Evolutionary conservation across 1,140 invertebrate genomes (phyloP), one percentile per base, ranked within the genome.

Genomic region (Chrysomallon squamiferum): DNA sequence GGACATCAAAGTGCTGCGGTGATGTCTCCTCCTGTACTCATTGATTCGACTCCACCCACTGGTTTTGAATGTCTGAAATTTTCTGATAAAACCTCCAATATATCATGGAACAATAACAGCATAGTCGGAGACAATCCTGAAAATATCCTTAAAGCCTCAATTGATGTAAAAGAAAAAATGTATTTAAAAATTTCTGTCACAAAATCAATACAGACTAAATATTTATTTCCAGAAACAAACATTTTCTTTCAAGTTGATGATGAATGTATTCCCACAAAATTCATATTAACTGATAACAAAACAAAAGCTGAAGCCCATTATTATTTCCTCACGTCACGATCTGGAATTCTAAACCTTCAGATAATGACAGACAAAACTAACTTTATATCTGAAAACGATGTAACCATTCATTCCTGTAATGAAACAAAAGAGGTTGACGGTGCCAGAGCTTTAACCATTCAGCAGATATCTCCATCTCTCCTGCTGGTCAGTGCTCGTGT

Each of bases 1-100:
- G 73, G 73, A 27, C 45, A 61, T 43, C 59, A 59, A 6, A 72
- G 68, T 61, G n/a, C 52, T 2, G 22, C 57, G 9, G 58, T 49
- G 2, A 20, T 4, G n/a, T 75, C 73, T 18, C 18, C 32, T n/a
- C 29, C 61, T 15, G 41, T 71, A 15, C n/a, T 66, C 6, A 61
- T 71, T 25, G 73, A 75, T 66, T 38, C 50, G 13, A 71, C 71
- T 2, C 60, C 60, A 7, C 73, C 73, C 3, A 27, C 29, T 11
- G 63, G 62, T 11, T 49, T 73, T 29, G 45, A 2, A 13, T 73
- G 68, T 30, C 29, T 25, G 9, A 35, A 45, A 0, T 74, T 52
- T 41, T 11, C 1, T n/a, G 20, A 30, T 18, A 13, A 20, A 25
- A 20, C 52, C 52, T 18, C 18, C 43, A 29, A 15, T 6, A 29